Percentiles rank a stretch among this genome's conserved stretches.
Evolutionary conservation across 2,797 vertebrate genomes (phyloP).

Genomic region (Benthosema pterotum): DNA sequence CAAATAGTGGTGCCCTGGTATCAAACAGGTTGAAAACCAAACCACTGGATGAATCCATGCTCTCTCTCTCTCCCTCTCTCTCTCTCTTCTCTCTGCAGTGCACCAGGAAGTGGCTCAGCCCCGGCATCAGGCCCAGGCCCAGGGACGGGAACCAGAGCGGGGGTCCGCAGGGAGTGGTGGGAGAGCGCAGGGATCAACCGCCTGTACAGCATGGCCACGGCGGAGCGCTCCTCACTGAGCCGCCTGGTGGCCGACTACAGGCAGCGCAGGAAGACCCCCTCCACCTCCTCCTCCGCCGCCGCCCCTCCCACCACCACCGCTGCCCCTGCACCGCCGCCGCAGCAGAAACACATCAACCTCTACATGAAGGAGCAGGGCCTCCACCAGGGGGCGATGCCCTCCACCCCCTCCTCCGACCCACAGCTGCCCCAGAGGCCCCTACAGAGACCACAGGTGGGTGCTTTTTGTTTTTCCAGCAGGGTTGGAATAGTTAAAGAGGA

Average conservation of each 20-base stretch:
- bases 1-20: too few species aligned
- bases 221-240: constrained; percentile 92
- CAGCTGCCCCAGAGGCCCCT: constrained; percentile 75
- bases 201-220: constrained; percentile 93
- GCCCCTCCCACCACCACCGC: constrained; percentile 24
- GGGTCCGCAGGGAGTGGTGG: constrained; percentile 95
- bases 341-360: constrained; percentile 83
- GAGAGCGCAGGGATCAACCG: constrained; percentile 94
- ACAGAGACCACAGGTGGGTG: constrained; percentile 86
- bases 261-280: constrained; percentile 83
- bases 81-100: neutral
- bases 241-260: constrained; percentile 97
- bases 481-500: too few species aligned
- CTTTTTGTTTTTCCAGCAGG: too few species aligned
- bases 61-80: too few species aligned
- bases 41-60: too few species aligned
- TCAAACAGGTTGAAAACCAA: too few species aligned
- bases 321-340: constrained; percentile 83
- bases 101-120: constrained; percentile 20
- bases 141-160: neutral
- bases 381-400: constrained; percentile 60
- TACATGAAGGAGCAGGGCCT: constrained; percentile 85
- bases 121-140: constrained; percentile 8
- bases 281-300: constrained; percentile 81
- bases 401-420: constrained; percentile 51